phyloP scores from a whole-genome alignment of 2,797 vertebrate species.

The Ceyx erithaca region DNA sequence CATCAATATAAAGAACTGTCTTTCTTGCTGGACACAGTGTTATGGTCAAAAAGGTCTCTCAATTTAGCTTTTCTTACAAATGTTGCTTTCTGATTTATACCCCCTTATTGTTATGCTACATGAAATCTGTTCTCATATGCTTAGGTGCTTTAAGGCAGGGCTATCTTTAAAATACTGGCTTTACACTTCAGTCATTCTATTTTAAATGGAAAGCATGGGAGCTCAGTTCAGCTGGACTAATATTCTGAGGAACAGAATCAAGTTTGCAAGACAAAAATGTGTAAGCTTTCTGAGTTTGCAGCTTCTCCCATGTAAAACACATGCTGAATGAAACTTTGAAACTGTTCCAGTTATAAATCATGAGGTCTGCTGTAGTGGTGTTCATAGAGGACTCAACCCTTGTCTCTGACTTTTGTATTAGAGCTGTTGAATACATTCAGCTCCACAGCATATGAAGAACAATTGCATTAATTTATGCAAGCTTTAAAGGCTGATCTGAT shows the following conservation, averaged over 20 bases:
- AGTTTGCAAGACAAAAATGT: background rate
- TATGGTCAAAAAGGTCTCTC: background rate
- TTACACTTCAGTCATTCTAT: background rate
- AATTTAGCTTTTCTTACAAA: background rate
- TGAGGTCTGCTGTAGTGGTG: background rate
- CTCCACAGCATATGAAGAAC: background rate
- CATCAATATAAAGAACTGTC: background rate
- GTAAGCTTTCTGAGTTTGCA: background rate
- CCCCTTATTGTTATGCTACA: background rate
- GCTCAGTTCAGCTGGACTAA: background rate
- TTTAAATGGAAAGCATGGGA: background rate
- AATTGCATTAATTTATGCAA: background rate
- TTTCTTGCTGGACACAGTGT: background rate
- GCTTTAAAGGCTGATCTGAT: conserved; percentile 3
- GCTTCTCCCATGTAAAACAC: background rate
- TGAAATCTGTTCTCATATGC: background rate
- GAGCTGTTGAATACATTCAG: background rate
- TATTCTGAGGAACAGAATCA: background rate
- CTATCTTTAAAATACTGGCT: background rate
- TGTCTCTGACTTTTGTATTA: background rate
- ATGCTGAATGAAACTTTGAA: background rate
- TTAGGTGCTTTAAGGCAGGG: background rate
- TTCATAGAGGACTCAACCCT: background rate
- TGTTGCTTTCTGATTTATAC: background rate
- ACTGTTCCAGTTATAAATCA: background rate